phyloP scores from a whole-genome alignment of 2,888 invertebrate genomes.

The Pseudococcus viburni region DNA sequence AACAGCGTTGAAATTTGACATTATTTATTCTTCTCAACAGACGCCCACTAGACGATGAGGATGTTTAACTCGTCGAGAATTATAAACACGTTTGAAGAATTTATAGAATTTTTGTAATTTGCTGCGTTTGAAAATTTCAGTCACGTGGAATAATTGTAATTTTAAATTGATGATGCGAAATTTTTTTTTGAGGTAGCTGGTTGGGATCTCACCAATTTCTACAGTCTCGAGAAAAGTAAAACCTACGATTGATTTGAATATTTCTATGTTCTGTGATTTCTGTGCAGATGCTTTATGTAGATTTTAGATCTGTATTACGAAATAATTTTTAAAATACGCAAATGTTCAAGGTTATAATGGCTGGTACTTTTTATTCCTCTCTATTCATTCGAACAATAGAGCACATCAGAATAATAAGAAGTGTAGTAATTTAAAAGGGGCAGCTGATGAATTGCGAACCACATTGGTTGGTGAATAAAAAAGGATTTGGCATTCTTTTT shows the following conservation, averaged over 20 bases:
- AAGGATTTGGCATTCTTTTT: constrained; percentile 24
- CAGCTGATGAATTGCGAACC: background rate
- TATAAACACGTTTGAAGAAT: background rate
- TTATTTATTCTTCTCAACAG: background rate
- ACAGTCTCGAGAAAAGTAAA: background rate
- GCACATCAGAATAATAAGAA: background rate
- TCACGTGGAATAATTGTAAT: background rate
- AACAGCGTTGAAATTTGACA: background rate
- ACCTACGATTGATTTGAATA: background rate
- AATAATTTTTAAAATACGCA: background rate
- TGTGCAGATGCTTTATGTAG: background rate
- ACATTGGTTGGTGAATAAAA: background rate
- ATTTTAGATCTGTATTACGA: background rate
- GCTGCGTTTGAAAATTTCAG: background rate
- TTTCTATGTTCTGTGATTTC: background rate
- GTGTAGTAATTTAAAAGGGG: background rate
- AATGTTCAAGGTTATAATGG: constrained; percentile 17
- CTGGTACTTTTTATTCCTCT: background rate
- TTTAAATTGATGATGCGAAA: background rate
- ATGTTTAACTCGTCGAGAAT: background rate
- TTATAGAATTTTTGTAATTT: background rate
- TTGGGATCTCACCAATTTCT: background rate
- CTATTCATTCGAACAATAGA: constrained; percentile 3
- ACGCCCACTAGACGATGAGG: background rate
- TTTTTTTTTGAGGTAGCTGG: no score